Evolutionary conservation across 1,140 invertebrate species (phyloP).

Genomic region (Leptinotarsa lineolata): DNA sequence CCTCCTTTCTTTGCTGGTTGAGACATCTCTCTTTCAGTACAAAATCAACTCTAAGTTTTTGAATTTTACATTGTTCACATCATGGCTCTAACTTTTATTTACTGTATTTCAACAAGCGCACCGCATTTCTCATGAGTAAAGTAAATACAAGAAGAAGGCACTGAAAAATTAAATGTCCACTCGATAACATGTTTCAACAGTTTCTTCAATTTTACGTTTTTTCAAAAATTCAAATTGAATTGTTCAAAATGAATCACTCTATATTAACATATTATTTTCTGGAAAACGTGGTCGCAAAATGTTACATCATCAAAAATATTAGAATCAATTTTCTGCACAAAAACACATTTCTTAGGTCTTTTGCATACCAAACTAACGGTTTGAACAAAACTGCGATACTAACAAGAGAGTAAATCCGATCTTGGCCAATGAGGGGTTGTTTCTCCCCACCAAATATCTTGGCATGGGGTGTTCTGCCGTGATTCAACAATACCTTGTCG

Average conservation of each 20-base stretch:
- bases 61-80: too few species aligned
- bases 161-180: slow-evolving; percentile 29
- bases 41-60: too few species aligned
- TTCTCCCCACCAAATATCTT: slow-evolving; percentile 23
- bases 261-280: too few species aligned
- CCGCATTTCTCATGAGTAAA: slow-evolving; percentile 10
- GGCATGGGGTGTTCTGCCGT: slow-evolving; percentile 22
- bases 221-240: too few species aligned
- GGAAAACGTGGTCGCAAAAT: too few species aligned
- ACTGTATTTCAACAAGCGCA: too few species aligned
- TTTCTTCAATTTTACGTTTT: too few species aligned
- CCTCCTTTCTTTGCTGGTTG: slow-evolving; percentile 57
- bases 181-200: slow-evolving; percentile 21
- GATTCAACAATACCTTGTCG: slow-evolving; percentile 31
- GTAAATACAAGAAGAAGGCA: slow-evolving; percentile 26
- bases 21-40: slow-evolving; percentile 49
- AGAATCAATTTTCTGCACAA: background rate
- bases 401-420: slow-evolving; percentile 35
- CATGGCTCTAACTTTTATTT: too few species aligned
- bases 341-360: slow-evolving; percentile 16
- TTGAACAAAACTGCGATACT: slow-evolving; percentile 26
- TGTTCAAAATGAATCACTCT: too few species aligned
- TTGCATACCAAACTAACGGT: slow-evolving; percentile 28
- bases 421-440: slow-evolving; percentile 38
- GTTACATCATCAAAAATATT: background rate